Percentiles rank a stretch among this genome's conserved stretches.
These are phyloP conservation scores for Channa striata DNA, from an alignment of 2,797 vertebrate species.

Conservation along the genomic window DNA sequence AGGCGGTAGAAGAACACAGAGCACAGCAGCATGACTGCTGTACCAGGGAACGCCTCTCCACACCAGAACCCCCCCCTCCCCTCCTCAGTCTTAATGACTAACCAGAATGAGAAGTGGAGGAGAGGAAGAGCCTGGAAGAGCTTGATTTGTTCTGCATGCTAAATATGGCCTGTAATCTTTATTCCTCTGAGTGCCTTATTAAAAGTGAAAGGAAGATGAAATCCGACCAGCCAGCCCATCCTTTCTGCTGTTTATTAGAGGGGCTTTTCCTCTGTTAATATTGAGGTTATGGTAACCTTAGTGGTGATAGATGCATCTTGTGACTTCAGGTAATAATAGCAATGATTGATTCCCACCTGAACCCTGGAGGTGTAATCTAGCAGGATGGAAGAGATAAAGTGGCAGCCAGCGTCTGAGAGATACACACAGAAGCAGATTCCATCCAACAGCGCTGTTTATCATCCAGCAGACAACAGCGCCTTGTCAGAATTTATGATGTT, in stretches of 20 bases:
- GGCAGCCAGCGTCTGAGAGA: slow-evolving; percentile 82
- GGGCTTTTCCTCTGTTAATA: slow-evolving; percentile 85
- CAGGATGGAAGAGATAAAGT: slow-evolving; percentile 88
- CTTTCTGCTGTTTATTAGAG: slow-evolving; percentile 85
- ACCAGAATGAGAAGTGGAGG: slow-evolving; percentile 83
- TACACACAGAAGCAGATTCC: slow-evolving; percentile 83
- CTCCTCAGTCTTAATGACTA: slow-evolving; percentile 83
- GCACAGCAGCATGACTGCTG: slow-evolving; percentile 62
- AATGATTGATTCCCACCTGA: slow-evolving; percentile 82
- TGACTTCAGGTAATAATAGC: slow-evolving; percentile 85
- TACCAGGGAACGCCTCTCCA: slow-evolving; percentile 74
- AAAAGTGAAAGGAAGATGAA: slow-evolving; percentile 86
- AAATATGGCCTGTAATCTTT: slow-evolving; percentile 88
- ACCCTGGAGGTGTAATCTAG: slow-evolving; percentile 87
- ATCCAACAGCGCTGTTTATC: slow-evolving; percentile 83
- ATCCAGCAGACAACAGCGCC: slow-evolving; percentile 81
- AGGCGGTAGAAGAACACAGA: slow-evolving; percentile 65
- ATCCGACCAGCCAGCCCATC: slow-evolving; percentile 82
- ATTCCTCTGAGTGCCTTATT: slow-evolving; percentile 83
- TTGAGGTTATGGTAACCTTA: slow-evolving; percentile 89
- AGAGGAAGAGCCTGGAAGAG: slow-evolving; percentile 83
- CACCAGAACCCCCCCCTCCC: slow-evolving; percentile 42
- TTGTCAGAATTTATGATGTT: slow-evolving; percentile 85
- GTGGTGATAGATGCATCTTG: slow-evolving; percentile 83
- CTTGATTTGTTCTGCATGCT: slow-evolving; percentile 90